Base-by-base conservation (phyloP, 2,888 invertebrate genomes). In the Hedya salicella region DNA sequence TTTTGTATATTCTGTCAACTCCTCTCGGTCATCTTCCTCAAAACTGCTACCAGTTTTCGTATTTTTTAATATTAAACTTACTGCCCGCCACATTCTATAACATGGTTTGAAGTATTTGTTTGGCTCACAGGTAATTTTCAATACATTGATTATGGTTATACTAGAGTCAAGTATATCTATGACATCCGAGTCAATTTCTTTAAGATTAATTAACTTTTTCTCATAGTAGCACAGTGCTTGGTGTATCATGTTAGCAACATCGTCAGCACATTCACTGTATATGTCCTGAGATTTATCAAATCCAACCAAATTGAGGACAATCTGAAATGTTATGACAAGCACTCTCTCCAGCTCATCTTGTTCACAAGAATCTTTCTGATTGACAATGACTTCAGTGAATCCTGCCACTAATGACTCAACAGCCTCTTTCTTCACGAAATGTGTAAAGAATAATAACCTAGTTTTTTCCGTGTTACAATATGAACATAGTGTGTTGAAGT, bases 401-500 rank as follows among this genome's bases (percentile, higher is more conserved):
- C 85, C 91, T 60, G 81, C 70, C 0, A 78, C 75, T 16, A 91
- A 70, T 0, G 87, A 81, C 56, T 82, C 81, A 9, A 90, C 69
- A 1, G 87, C 85, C 62, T 90, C 86, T 32, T 71, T 65, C 44
- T 75, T 82, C 3, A 90, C 80, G 75, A 92, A 92, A 64, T 85
- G 81, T 8, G 76, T 79, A 64, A 83, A 87, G 71, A 88, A 92
- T 13, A 81, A 78, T n/a, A 70, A 72, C 71, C 85, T 74, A 30
- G 75, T 76, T 14, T 75, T 78, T 8, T 86, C 84, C 59, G 76
- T 79, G 57, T 90, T 88, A 62, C 88, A 87, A 68, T 86, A 85
- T 54, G 93, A 89, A 74, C 93, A 91, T 8, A 94, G 78, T 30
- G 93, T 93, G 75, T 94, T 94, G 4, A 94, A 81, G 44, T 94